Evolutionary conservation across 2,113 vertebrate genomes (phyloP).

Genomic region (Alligator mississippiensis): DNA sequence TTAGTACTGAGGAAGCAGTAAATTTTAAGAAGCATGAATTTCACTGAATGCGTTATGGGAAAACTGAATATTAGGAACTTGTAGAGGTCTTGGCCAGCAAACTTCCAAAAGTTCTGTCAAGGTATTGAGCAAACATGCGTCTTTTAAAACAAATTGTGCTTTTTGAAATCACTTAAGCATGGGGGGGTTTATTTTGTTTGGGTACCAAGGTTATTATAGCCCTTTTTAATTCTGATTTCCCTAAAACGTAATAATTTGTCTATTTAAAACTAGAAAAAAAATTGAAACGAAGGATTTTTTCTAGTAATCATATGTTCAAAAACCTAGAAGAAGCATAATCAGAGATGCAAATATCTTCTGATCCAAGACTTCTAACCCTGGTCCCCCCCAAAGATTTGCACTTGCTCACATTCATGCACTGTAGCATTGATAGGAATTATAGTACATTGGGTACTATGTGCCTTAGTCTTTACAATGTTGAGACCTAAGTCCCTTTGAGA

Average conservation of each 20-base stretch:
- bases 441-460: not conserved
- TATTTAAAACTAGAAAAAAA: not conserved
- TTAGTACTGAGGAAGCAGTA: not conserved
- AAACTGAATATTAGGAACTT: not conserved
- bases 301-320: not conserved
- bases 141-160: not conserved
- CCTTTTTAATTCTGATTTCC: not conserved
- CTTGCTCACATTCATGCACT: not conserved
- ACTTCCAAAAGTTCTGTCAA: not conserved
- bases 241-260: not conserved
- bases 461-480: not conserved
- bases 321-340: not conserved
- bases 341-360: not conserved
- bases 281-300: not conserved
- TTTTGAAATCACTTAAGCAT: not conserved
- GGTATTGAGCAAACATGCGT: not conserved
- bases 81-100: not conserved
- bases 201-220: not conserved
- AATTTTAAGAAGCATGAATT: not conserved
- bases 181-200: not conserved
- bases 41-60: not conserved
- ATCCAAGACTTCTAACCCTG: not conserved
- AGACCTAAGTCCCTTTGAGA: not conserved
- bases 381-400: not conserved
- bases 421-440: not conserved